Evolutionary conservation across 2,888 invertebrate species (phyloP).

Genomic region (Athalia rosae): DNA sequence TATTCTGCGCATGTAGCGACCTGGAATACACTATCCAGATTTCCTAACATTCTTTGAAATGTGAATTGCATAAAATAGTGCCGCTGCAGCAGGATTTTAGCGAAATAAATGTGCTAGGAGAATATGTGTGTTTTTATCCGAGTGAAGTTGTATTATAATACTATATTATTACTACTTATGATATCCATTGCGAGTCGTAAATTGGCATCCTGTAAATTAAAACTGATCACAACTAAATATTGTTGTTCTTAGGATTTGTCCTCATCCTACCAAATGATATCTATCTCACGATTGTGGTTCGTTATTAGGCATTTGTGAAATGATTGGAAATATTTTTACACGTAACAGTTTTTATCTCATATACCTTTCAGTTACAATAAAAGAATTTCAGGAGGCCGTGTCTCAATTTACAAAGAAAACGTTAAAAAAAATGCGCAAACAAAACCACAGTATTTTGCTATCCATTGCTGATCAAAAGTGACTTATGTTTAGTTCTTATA

Average conservation of each 20-base stretch:
- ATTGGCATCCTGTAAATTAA: slow-evolving; percentile 65
- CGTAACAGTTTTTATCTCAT: slow-evolving; percentile 24
- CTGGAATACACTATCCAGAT: slow-evolving; percentile 36
- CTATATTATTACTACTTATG: slow-evolving; percentile 61
- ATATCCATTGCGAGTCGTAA: slow-evolving; percentile 58
- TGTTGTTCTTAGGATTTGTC: slow-evolving; percentile 52
- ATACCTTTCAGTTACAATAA: slow-evolving; percentile 39
- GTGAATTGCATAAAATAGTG: slow-evolving; percentile 63
- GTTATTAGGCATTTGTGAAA: slow-evolving; percentile 40
- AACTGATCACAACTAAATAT: slow-evolving; percentile 56
- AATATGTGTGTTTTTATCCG: slow-evolving; percentile 71
- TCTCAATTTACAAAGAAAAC: slow-evolving; percentile 27
- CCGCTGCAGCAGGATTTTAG: slow-evolving; percentile 66
- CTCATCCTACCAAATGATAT: slow-evolving; percentile 42
- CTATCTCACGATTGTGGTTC: slow-evolving; percentile 36
- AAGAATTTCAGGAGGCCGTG: slow-evolving; percentile 3
- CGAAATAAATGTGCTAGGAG: slow-evolving; percentile 64
- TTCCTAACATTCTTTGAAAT: slow-evolving; percentile 6
- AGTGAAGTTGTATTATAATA: slow-evolving; percentile 67
- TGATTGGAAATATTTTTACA: slow-evolving; percentile 40
- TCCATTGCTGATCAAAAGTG: slow-evolving; percentile 2
- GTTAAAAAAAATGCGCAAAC: slow-evolving; percentile 10
- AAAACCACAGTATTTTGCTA: slow-evolving; percentile 29
- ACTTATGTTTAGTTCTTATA: slow-evolving; percentile 1
- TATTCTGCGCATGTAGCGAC: slow-evolving; percentile 30